These are phyloP conservation scores for Atherinosoma microstoma DNA, from an alignment of 2,797 vertebrate genomes.

Conservation along the genomic window DNA sequence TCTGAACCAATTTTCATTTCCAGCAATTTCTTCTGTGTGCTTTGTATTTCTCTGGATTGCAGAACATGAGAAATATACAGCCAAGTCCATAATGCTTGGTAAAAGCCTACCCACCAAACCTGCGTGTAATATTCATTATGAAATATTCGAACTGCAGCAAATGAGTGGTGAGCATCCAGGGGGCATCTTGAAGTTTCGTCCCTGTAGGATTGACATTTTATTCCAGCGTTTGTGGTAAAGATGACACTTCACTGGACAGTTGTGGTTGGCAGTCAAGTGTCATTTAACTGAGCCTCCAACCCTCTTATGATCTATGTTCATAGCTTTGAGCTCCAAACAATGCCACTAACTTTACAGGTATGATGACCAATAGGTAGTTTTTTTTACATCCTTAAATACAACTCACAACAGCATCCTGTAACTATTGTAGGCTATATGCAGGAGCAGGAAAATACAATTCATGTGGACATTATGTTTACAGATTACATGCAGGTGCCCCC, in stretches of 20 bases:
- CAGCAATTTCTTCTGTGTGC: conserved; percentile 29
- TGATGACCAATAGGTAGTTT: too few relatives aligned
- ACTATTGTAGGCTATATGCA: too few relatives aligned
- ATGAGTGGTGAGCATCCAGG: conserved; percentile 6
- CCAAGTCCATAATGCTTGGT: background rate
- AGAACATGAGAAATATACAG: conserved; percentile 13
- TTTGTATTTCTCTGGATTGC: conserved; percentile 11
- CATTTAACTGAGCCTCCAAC: background rate
- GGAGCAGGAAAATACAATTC: too few relatives aligned
- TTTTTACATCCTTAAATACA: too few relatives aligned
- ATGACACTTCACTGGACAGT: background rate
- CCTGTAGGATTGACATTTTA: background rate
- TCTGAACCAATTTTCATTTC: conserved; percentile 30
- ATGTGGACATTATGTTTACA: too few relatives aligned
- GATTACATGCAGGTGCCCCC: too few relatives aligned
- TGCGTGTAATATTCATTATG: conserved; percentile 23
- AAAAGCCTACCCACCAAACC: conserved; percentile 11
- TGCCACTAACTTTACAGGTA: too few relatives aligned
- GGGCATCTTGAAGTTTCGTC: background rate
- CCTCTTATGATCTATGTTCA: background rate
- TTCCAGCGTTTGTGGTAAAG: background rate
- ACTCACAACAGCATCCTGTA: too few relatives aligned
- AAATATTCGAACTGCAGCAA: background rate
- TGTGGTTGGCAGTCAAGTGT: background rate
- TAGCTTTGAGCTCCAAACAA: too few relatives aligned